These are phyloP conservation scores for Stigmatopora argus DNA, from an alignment of 2,113 vertebrate genomes.

Conservation along the genomic window DNA sequence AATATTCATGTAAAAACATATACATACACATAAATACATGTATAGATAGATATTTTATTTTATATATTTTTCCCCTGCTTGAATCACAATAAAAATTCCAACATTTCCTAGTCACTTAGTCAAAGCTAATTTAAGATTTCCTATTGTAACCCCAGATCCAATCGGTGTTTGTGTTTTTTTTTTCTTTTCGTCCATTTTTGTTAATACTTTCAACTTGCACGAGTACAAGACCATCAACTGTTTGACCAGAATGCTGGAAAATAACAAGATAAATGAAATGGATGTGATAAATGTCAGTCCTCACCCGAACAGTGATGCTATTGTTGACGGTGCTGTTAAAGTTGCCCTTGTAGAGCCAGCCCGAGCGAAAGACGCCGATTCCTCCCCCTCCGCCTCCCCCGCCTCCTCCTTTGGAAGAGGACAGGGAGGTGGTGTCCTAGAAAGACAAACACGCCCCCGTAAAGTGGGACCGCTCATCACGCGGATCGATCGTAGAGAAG, in stretches of 20 bases:
- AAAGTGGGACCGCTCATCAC: conserved; percentile 1
- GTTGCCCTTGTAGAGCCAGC: conserved; percentile 99
- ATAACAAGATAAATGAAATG: background rate
- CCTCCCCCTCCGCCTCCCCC: conserved; percentile 76
- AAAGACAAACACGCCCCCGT: conserved; percentile 19
- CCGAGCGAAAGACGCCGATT: conserved; percentile 88
- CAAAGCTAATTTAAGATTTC: background rate
- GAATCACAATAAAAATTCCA: too few species aligned
- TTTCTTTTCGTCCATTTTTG: too few species aligned
- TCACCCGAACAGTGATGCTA: conserved; percentile 94
- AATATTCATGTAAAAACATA: too few species aligned
- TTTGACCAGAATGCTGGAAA: background rate
- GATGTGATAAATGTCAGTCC: conserved; percentile 30
- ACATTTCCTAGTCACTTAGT: too few species aligned
- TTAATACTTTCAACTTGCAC: background rate
- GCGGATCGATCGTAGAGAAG: conserved; percentile 25
- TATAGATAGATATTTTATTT: too few species aligned
- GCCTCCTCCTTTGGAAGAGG: conserved; percentile 90
- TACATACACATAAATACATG: too few species aligned
- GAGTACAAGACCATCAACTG: background rate
- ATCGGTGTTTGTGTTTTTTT: too few species aligned
- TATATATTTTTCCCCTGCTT: too few species aligned
- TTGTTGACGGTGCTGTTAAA: conserved; percentile 98
- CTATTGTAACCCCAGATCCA: background rate
- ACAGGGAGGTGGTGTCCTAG: conserved; percentile 94